These are phyloP conservation scores for Willisornis vidua DNA, from an alignment of 2,113 vertebrate species.

Conservation along the genomic window DNA sequence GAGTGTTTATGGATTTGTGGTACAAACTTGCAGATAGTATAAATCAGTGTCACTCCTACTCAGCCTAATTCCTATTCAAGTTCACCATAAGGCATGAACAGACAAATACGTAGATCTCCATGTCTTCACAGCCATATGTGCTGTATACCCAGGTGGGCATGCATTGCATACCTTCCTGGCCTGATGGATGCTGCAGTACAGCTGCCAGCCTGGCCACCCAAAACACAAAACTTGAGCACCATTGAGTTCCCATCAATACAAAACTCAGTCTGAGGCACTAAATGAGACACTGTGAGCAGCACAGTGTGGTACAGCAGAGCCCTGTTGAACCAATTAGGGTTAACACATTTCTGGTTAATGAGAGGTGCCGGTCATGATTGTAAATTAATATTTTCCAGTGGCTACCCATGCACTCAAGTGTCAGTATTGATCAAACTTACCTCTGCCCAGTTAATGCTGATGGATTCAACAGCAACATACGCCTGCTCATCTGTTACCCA, in stretches of 20 bases:
- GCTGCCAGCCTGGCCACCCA: background rate
- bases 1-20: background rate
- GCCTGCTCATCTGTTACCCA: conserved; percentile 79
- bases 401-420: conserved; percentile 72
- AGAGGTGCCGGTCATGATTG: conserved; percentile 63
- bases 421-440: conserved; percentile 80
- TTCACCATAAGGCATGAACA: background rate
- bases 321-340: conserved; percentile 68
- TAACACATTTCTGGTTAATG: conserved; percentile 67
- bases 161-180: background rate
- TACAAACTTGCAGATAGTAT: background rate
- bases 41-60: background rate
- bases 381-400: conserved; percentile 77
- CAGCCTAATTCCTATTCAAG: background rate
- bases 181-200: background rate
- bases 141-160: background rate
- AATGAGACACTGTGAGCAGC: background rate
- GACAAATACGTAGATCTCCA: background rate
- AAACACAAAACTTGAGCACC: background rate
- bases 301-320: background rate
- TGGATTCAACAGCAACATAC: conserved; percentile 74
- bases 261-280: background rate
- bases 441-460: conserved; percentile 76
- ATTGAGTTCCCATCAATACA: background rate
- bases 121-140: background rate